Evolutionary conservation across 1,140 invertebrate species (phyloP).

Genomic region (Lethrus apterus): DNA sequence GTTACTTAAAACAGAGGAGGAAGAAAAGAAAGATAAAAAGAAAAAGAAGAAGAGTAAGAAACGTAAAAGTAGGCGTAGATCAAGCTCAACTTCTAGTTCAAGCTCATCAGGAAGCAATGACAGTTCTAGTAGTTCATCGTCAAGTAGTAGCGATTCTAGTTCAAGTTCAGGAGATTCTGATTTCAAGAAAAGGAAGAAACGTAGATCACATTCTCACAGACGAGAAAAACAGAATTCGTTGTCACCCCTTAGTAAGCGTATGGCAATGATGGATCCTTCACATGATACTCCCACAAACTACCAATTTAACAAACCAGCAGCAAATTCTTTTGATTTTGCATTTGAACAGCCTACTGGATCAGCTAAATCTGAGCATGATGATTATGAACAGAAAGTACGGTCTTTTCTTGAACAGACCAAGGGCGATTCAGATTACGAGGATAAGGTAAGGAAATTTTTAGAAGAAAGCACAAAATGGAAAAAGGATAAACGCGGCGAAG

Average conservation of each 20-base stretch:
- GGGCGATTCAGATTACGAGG: constrained; percentile 75
- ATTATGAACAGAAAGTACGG: constrained; percentile 66
- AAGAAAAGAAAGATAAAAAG: constrained; percentile 67
- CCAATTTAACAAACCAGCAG: constrained; percentile 47
- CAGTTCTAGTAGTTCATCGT: constrained; percentile 43
- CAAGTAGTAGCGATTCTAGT: constrained; percentile 51
- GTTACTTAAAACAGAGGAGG: constrained; percentile 45
- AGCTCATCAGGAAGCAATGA: constrained; percentile 55
- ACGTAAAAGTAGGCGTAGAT: constrained; percentile 59
- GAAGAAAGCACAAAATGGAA: constrained; percentile 74
- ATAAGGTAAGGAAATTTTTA: constrained; percentile 72
- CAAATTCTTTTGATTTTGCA: constrained; percentile 36
- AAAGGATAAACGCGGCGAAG: constrained; percentile 60
- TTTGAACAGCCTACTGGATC: constrained; percentile 35
- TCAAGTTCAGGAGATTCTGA: constrained; percentile 55
- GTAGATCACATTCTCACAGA: constrained; percentile 46
- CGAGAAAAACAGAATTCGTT: constrained; percentile 65
- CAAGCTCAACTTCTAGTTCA: constrained; percentile 48
- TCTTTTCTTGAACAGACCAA: constrained; percentile 70
- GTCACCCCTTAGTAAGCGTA: constrained; percentile 70
- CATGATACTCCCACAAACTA: constrained; percentile 49
- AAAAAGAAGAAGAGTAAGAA: constrained; percentile 63
- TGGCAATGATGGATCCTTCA: constrained; percentile 56
- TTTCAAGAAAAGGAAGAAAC: constrained; percentile 54
- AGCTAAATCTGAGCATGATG: constrained; percentile 43